Evolutionary conservation across 2,797 vertebrate species (phyloP).

Genomic region (Ataeniobius toweri): DNA sequence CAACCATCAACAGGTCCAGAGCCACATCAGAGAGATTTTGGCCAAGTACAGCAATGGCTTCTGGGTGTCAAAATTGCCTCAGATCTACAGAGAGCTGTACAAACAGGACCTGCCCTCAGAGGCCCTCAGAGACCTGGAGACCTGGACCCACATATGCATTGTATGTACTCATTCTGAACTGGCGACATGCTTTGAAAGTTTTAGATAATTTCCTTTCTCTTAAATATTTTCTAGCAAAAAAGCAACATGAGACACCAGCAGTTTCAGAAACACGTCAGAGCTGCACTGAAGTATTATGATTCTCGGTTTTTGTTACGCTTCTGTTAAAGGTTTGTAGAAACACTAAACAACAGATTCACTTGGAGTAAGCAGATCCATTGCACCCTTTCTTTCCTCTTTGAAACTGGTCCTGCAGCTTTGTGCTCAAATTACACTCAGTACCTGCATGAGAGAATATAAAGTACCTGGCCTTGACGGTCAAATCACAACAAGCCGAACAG

Average conservation of each 20-base stretch:
- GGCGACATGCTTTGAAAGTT: not conserved
- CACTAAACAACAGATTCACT: not conserved
- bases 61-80: slow-evolving; percentile 92
- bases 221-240: not conserved
- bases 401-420: not conserved
- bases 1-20: slow-evolving; percentile 85
- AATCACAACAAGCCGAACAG: not conserved
- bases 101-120: slow-evolving; percentile 88
- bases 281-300: not conserved
- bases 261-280: not conserved
- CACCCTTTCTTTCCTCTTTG: not conserved
- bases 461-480: not conserved
- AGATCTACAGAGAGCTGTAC: slow-evolving; percentile 90
- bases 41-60: slow-evolving; percentile 91
- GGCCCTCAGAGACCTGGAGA: slow-evolving; percentile 87
- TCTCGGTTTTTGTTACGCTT: not conserved
- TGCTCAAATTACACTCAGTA: not conserved
- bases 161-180: slow-evolving; percentile 72
- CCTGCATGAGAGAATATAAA: not conserved
- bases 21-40: slow-evolving; percentile 88
- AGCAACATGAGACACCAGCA: not conserved
- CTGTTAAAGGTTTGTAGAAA: not conserved
- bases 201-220: not conserved
- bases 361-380: not conserved
- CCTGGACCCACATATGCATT: slow-evolving; percentile 93